These are phyloP conservation scores for Propithecus coquereli DNA, from an alignment of 2,113 vertebrate genomes.

Conservation along the genomic window DNA sequence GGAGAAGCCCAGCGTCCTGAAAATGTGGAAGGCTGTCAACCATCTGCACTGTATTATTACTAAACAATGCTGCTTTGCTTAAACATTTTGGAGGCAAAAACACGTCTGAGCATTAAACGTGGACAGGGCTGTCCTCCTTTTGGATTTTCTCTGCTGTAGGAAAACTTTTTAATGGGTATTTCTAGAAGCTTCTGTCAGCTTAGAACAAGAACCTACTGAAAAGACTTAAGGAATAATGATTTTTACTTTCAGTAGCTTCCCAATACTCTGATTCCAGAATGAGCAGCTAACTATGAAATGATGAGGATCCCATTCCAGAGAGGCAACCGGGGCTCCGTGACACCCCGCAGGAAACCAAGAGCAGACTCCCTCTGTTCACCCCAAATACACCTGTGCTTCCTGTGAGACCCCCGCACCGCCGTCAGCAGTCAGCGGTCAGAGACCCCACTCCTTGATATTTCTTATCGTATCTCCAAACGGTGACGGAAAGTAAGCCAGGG, in stretches of 20 bases:
- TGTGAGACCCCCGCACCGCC: accelerated
- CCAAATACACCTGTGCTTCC: neutral
- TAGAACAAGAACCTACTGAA: neutral
- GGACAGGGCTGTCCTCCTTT: neutral
- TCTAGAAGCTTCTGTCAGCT: neutral
- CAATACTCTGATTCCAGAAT: neutral
- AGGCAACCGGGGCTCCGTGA: accelerated
- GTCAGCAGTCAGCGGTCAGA: neutral
- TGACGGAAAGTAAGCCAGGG: neutral
- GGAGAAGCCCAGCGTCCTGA: neutral
- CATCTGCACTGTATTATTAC: accelerated
- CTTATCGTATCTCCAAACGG: neutral
- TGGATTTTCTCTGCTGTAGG: neutral
- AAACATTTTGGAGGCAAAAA: neutral
- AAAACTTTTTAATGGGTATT: neutral
- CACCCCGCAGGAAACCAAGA: accelerated
- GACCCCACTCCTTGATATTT: neutral
- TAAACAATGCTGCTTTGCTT: neutral
- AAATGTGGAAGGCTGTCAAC: neutral
- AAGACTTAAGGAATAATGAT: neutral
- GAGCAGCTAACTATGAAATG: neutral
- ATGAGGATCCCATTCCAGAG: neutral
- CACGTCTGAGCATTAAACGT: neutral
- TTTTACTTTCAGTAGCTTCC: neutral
- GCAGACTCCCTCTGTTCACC: neutral